Evolutionary conservation across 2,888 invertebrate species (phyloP), one percentile per base, ranked within the genome.

Genomic region (Clostera curtula): DNA sequence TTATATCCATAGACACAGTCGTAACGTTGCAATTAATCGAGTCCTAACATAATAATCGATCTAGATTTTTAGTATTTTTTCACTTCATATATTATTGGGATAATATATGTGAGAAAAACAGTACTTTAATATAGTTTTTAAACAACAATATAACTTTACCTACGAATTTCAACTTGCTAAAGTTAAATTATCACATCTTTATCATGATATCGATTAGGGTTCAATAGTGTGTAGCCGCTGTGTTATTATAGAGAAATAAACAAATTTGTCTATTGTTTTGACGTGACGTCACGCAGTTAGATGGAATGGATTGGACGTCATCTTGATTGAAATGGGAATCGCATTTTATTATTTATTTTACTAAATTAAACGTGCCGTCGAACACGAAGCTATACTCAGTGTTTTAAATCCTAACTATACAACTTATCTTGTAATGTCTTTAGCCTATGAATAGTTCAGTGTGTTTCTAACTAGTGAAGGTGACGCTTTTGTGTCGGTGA

Each of bases 401-500:
- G 57, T 55, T 53, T 48, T 42, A 40, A 43, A 35, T 37, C 33
- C 43, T 49, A 54, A 57, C 50, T 49, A 41, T 55, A 47, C 34
- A 49, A 44, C 45, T 25, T 51, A 52, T 43, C 35, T 51, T 55
- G 49, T 58, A 47, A 64, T 68, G 58, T 49, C 35, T 49, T 50
- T 31, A 47, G 51, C 35, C 31, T 25, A 46, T 38, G n/a, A 41
- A 28, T 32, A 50, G 47, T 56, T 52, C 37, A 27, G 43, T 52
- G 50, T 48, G 40, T 49, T 51, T 41, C 34, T 56, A 53, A 57
- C 56, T 50, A 61, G 72, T 74, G 66, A 65, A 62, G 63, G 74
- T 79, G 75, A 80, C 76, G 77, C 74, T 71, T 47, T 74, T 72
- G 68, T 75, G 72, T 70, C 73, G 76, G 83, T 84, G 84, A 85